Percentiles rank a stretch among this genome's conserved stretches.
These are phyloP conservation scores for Protonibea diacanthus DNA, from an alignment of 2,797 vertebrate species.

Conservation along the genomic window DNA sequence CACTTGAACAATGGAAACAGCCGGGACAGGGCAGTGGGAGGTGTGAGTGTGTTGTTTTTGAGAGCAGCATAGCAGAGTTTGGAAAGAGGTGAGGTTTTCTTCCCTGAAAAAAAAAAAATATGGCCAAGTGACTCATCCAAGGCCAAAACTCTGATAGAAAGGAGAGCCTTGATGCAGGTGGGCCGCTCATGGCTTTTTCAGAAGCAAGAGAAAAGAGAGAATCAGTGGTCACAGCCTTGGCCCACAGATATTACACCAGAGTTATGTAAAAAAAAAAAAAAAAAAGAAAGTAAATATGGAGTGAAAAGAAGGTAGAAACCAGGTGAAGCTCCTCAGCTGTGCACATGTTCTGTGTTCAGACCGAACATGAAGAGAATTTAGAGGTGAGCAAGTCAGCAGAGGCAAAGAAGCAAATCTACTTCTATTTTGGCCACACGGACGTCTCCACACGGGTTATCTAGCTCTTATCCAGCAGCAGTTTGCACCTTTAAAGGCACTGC, in stretches of 20 bases:
- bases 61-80: slow-evolving; percentile 44
- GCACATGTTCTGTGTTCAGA: neutral
- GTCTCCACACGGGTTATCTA: too few relatives aligned
- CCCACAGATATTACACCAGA: slow-evolving; percentile 38
- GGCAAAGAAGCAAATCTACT: neutral
- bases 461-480: neutral
- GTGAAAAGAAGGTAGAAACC: slow-evolving; percentile 1
- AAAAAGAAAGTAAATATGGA: neutral
- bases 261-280: slow-evolving; percentile 65
- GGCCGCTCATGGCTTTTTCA: slow-evolving; percentile 31
- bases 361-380: neutral
- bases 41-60: slow-evolving; percentile 56
- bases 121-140: slow-evolving; percentile 53
- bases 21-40: slow-evolving; percentile 58
- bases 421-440: neutral
- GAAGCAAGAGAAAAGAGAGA: slow-evolving; percentile 33
- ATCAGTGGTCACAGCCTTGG: slow-evolving; percentile 54
- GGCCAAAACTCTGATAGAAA: slow-evolving; percentile 49
- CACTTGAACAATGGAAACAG: slow-evolving; percentile 46
- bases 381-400: neutral
- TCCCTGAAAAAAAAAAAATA: slow-evolving; percentile 40
- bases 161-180: slow-evolving; percentile 36
- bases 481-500: too few relatives aligned
- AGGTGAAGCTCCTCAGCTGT: neutral
- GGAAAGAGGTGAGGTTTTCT: slow-evolving; percentile 48